phyloP scores from a whole-genome alignment of 1,140 invertebrate genomes.

The Aphis craccivora region DNA sequence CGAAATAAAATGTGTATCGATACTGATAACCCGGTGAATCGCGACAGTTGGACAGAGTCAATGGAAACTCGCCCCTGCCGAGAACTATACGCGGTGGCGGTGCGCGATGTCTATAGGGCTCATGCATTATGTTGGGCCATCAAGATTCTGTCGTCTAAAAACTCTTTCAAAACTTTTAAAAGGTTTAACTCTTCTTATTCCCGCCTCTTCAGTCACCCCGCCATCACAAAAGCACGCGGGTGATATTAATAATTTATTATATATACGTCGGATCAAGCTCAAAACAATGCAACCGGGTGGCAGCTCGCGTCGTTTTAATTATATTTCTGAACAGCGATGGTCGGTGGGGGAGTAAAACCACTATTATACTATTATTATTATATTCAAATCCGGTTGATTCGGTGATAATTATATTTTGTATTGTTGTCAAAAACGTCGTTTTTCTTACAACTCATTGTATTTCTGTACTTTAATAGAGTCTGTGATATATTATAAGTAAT shows the following conservation, averaged over 20 bases:
- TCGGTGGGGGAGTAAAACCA: not conserved
- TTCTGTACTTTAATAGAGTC: not conserved
- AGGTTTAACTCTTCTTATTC: not conserved
- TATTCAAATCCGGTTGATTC: slow-evolving; percentile 28
- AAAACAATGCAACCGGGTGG: slow-evolving; percentile 3
- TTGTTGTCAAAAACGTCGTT: not conserved
- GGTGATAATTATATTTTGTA: slow-evolving; percentile 12
- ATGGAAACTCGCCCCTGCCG: not conserved
- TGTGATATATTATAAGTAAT: not conserved
- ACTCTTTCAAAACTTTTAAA: slow-evolving; percentile 51
- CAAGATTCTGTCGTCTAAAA: slow-evolving; percentile 35
- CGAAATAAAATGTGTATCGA: slow-evolving; percentile 2
- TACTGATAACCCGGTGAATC: not conserved
- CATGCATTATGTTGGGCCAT: slow-evolving; percentile 24
- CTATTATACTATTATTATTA: not conserved
- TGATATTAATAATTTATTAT: slow-evolving; percentile 35
- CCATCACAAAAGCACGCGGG: not conserved
- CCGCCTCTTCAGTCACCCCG: too few relatives aligned
- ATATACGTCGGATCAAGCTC: not conserved
- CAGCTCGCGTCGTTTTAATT: slow-evolving; percentile 33
- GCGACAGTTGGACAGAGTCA: slow-evolving; percentile 13
- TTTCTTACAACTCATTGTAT: not conserved
- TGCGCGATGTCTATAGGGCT: not conserved
- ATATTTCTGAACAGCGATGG: slow-evolving; percentile 6
- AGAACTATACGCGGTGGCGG: not conserved